Conservation (phyloP, 2,113 vertebrate species). For the Psilopsiagon aurifrons region DNA sequence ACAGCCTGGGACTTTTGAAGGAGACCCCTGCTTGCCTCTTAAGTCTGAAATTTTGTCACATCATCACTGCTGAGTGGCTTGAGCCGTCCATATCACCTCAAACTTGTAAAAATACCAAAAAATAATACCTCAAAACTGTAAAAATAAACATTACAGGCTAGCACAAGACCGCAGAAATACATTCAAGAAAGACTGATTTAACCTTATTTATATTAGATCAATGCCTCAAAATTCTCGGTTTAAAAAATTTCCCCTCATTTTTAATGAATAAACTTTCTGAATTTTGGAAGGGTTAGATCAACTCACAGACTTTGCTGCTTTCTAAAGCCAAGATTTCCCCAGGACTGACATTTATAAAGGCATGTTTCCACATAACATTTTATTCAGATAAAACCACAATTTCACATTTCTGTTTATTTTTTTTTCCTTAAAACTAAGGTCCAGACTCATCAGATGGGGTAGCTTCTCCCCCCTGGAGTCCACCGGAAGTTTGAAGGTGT, state of each 20-base stretch:
- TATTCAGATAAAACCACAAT: not conserved
- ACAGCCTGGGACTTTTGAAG: not conserved
- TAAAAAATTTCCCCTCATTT: not conserved
- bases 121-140: not conserved
- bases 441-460: not conserved
- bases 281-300: not conserved
- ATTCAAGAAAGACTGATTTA: not conserved
- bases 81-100: not conserved
- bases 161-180: not conserved
- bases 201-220: not conserved
- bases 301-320: not conserved
- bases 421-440: not conserved
- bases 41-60: not conserved
- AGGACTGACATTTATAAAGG: not conserved
- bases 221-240: not conserved
- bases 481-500: not conserved
- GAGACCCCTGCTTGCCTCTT: accelerated
- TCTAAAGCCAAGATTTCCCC: not conserved
- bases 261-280: not conserved
- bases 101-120: not conserved
- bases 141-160: not conserved
- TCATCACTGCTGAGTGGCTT: not conserved
- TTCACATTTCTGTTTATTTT: not conserved
- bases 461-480: not conserved
- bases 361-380: not conserved